Evolutionary conservation across 2,888 invertebrate species (phyloP).

Genomic region (Orthonevra nobilis): DNA sequence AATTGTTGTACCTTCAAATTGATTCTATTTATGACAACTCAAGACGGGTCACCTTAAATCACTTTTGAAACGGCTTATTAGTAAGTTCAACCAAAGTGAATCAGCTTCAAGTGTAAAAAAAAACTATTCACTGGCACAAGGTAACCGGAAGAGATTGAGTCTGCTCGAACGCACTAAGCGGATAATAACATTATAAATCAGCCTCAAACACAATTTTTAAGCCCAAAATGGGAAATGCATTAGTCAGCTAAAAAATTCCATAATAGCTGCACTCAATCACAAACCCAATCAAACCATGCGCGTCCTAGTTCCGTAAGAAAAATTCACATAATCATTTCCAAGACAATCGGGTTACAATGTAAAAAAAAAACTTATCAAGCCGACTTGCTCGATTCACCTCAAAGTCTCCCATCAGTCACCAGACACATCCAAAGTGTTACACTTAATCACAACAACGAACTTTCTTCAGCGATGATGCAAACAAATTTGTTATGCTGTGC

Average conservation of each 20-base stretch:
- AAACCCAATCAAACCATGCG: slow-evolving; percentile 13
- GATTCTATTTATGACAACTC: no score
- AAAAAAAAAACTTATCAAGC: slow-evolving; percentile 6
- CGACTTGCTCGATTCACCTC: neutral
- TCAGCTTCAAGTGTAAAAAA: no score
- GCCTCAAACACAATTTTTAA: no score
- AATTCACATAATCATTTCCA: slow-evolving; percentile 15
- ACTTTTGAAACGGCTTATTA: no score
- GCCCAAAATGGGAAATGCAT: neutral
- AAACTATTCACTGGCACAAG: no score
- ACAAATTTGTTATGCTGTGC: slow-evolving; percentile 29
- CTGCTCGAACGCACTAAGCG: no score
- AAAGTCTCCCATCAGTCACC: neutral
- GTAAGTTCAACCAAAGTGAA: no score
- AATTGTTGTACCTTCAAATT: no score
- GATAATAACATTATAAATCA: no score
- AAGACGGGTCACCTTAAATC: no score
- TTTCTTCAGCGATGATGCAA: slow-evolving; percentile 56
- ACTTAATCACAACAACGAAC: slow-evolving; percentile 20
- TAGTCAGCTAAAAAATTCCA: slow-evolving; percentile 1
- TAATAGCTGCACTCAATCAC: neutral
- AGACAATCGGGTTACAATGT: slow-evolving; percentile 27
- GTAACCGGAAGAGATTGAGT: no score
- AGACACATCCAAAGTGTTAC: slow-evolving; percentile 5
- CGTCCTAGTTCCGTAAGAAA: slow-evolving; percentile 27